These are phyloP conservation scores for Drosophila nikananu DNA, from an alignment of 1,140 invertebrate genomes.

Conservation along the genomic window DNA sequence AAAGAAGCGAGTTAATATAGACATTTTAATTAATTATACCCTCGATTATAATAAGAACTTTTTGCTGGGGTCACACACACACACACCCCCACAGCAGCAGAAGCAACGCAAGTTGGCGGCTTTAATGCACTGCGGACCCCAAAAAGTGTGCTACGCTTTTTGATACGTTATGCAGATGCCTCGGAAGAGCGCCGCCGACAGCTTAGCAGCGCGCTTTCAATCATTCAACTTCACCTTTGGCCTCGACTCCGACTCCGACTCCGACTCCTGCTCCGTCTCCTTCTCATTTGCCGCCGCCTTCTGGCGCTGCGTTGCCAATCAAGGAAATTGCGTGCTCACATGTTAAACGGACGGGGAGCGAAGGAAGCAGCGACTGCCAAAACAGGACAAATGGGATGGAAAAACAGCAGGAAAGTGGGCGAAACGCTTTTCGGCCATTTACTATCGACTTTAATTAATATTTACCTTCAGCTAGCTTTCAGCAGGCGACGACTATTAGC, in stretches of 20 bases:
- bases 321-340: conserved; percentile 81
- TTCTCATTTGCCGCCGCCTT: neutral
- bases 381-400: conserved; percentile 39
- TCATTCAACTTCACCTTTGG: conserved; percentile 53
- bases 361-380: conserved; percentile 12
- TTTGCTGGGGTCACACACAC: neutral
- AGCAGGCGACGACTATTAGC: conserved; percentile 65
- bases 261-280: neutral
- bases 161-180: conserved; percentile 66
- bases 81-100: neutral
- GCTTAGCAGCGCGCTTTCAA: conserved; percentile 65
- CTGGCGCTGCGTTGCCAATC: conserved; percentile 60
- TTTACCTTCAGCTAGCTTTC: conserved; percentile 65
- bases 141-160: conserved; percentile 70
- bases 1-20: neutral
- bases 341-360: conserved; percentile 57
- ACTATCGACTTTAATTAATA: conserved; percentile 82
- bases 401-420: conserved; percentile 46
- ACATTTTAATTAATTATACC: neutral
- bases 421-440: conserved; percentile 71
- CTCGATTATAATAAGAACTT: neutral
- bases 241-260: conserved; percentile 5
- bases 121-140: conserved; percentile 39
- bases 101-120: conserved; percentile 1
- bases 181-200: conserved; percentile 30